These are phyloP conservation scores for Peromyscus maniculatus DNA, from an alignment of 2,113 vertebrate species.

Conservation along the genomic window DNA sequence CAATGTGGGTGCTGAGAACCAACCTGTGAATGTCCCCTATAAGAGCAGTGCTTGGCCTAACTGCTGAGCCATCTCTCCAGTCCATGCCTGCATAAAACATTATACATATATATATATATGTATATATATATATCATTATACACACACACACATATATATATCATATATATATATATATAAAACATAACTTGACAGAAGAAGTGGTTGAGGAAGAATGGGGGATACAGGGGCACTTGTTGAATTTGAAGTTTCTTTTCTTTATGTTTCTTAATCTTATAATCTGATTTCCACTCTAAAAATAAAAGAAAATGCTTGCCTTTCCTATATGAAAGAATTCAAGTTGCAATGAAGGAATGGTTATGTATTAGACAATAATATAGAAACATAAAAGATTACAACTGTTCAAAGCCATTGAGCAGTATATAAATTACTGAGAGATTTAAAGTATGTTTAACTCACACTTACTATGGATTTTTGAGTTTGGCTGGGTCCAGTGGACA, in stretches of 20 bases:
- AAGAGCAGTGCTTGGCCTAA: neutral
- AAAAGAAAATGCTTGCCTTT: neutral
- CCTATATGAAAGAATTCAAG: neutral
- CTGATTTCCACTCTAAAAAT: neutral
- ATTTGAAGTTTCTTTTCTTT: neutral
- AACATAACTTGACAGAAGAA: neutral
- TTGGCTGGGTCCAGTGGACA: neutral
- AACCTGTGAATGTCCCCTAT: neutral
- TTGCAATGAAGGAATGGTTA: neutral
- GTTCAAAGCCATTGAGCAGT: neutral
- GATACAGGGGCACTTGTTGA: neutral
- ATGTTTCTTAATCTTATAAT: neutral
- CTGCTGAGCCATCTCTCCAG: neutral
- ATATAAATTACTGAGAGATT: conserved; percentile 28
- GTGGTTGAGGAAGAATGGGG: neutral
- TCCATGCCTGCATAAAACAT: neutral
- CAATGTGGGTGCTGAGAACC: neutral
- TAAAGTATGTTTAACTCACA: neutral
- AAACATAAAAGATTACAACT: neutral
- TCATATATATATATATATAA: neutral
- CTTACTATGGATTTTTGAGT: neutral
- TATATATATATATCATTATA: no score
- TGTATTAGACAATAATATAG: neutral
- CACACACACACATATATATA: no score
- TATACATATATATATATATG: no score